Percentiles rank a stretch among this genome's conserved stretches.
Conservation (phyloP, 2,113 vertebrate species). For the Stegastes partitus region DNA sequence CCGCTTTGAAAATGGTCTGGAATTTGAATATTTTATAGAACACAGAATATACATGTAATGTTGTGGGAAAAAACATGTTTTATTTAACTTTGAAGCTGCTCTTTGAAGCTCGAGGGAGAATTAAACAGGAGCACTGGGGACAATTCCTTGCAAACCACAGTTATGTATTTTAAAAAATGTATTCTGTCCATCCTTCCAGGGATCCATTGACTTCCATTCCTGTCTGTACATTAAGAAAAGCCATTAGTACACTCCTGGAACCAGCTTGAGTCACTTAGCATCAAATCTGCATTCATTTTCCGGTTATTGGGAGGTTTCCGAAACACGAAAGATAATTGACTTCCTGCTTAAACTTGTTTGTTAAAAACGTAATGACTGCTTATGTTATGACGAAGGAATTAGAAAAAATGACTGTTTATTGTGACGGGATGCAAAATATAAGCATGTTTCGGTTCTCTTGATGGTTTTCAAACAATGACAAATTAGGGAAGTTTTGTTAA, state of each 20-base stretch:
- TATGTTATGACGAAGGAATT: background rate
- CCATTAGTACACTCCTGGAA: background rate
- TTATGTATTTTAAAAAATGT: background rate
- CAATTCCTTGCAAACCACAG: background rate
- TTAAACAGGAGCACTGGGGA: slow-evolving; percentile 19
- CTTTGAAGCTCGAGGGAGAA: slow-evolving; percentile 36
- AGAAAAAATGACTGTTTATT: background rate
- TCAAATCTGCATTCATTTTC: background rate
- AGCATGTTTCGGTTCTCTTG: slow-evolving; percentile 12
- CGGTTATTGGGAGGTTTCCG: background rate
- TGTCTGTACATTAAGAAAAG: background rate
- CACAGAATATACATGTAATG: slow-evolving; percentile 37
- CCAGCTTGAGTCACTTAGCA: background rate
- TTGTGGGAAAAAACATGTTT: slow-evolving; percentile 33
- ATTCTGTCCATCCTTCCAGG: background rate
- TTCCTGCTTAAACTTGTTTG: background rate
- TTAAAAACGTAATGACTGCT: background rate
- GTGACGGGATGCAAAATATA: background rate
- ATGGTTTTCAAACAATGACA: background rate
- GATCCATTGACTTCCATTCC: background rate
- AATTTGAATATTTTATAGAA: slow-evolving; percentile 34
- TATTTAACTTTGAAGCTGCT: slow-evolving; percentile 47
- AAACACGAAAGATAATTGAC: background rate
- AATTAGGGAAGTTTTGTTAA: too few species aligned
- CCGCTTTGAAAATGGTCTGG: background rate